These are phyloP conservation scores for Platycercus adscitus DNA, from an alignment of 2,113 vertebrate species.

Conservation along the genomic window DNA sequence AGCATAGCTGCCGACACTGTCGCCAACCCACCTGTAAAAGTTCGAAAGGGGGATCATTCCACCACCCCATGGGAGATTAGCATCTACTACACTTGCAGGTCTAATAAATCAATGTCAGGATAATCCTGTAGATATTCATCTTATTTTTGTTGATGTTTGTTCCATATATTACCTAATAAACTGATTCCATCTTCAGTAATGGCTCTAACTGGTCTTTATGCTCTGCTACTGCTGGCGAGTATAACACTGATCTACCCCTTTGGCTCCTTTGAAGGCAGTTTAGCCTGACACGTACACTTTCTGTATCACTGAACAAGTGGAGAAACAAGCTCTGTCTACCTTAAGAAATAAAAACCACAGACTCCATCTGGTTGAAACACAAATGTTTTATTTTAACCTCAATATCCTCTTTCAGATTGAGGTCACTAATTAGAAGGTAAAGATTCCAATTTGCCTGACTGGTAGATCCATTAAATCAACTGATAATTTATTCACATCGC, in stretches of 20 bases:
- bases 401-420: background rate
- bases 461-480: background rate
- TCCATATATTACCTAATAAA: background rate
- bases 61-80: background rate
- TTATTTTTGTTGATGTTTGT: background rate
- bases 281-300: background rate
- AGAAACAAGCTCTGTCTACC: background rate
- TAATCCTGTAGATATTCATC: background rate
- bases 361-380: background rate
- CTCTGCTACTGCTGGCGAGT: background rate
- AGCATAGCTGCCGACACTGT: background rate
- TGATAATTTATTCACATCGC: slow-evolving; percentile 7
- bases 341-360: background rate
- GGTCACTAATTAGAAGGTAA: slow-evolving; percentile 11
- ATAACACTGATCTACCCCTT: background rate
- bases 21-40: background rate
- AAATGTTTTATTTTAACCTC: background rate
- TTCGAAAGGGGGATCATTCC: background rate
- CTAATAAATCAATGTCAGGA: background rate
- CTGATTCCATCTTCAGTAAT: background rate
- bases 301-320: accelerated
- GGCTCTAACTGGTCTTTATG: background rate
- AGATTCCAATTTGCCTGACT: background rate
- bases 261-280: background rate
- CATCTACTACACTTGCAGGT: background rate